Conservation (phyloP, 2,113 vertebrate genomes). For the Elgaria multicarinata region DNA sequence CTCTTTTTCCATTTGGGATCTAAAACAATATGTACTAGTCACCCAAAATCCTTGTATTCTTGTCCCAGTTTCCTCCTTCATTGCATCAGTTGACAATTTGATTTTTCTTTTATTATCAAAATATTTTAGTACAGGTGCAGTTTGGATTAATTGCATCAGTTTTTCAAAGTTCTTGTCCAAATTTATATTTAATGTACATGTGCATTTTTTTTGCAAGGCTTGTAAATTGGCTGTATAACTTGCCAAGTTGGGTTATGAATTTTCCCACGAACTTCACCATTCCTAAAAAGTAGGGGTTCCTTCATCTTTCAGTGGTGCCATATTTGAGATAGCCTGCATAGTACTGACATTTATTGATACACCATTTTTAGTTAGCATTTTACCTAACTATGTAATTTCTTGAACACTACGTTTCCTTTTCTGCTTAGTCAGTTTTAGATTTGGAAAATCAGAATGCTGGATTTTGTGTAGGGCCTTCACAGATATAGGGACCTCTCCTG, state of each 20-base stretch:
- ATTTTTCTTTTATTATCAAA: neutral
- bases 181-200: neutral
- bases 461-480: too few relatives aligned
- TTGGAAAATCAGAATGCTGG: neutral
- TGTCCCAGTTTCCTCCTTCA: neutral
- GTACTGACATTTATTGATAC: neutral
- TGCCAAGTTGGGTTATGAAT: neutral
- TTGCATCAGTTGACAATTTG: neutral
- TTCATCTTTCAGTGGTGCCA: neutral
- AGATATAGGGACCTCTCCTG: too few relatives aligned
- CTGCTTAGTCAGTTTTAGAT: neutral
- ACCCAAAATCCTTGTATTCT: neutral
- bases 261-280: neutral
- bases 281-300: neutral
- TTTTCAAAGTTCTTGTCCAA: conserved; percentile 3
- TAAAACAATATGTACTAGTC: neutral
- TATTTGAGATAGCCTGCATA: neutral
- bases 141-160: neutral
- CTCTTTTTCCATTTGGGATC: neutral
- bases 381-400: neutral
- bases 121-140: neutral
- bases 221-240: neutral
- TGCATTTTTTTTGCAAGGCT: neutral
- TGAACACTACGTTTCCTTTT: neutral
- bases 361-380: neutral